Evolutionary conservation across 2,888 invertebrate species (phyloP).

Genomic region (Synanthedon formicaeformis): DNA sequence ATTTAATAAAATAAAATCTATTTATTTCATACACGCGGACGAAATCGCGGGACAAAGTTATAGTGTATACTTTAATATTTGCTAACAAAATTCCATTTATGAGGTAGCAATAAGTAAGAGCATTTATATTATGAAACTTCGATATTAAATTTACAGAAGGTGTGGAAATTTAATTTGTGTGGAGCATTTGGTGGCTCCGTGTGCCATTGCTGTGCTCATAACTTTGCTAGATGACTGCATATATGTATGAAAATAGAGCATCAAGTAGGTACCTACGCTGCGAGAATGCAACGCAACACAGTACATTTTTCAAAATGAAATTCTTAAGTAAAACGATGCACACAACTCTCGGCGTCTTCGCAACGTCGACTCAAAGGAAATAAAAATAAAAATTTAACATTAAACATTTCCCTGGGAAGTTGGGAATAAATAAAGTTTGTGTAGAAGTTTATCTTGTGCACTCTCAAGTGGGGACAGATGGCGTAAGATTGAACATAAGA

Average conservation of each 20-base stretch:
- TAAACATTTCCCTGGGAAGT: slow-evolving; percentile 46
- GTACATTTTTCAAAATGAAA: slow-evolving; percentile 31
- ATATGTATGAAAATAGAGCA: neutral
- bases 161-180: too few species aligned
- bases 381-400: slow-evolving; percentile 48
- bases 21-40: too few species aligned
- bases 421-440: slow-evolving; percentile 44
- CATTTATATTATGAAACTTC: too few species aligned
- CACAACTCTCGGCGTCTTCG: slow-evolving; percentile 5
- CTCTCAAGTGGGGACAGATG: slow-evolving; percentile 4
- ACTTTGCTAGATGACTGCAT: neutral
- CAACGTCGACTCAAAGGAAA: slow-evolving; percentile 17
- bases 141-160: too few species aligned
- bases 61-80: too few species aligned
- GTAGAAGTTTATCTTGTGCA: slow-evolving; percentile 21
- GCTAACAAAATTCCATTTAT: too few species aligned
- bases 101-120: too few species aligned
- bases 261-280: neutral
- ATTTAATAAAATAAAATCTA: too few species aligned
- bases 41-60: too few species aligned
- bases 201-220: neutral
- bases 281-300: slow-evolving; percentile 11
- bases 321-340: slow-evolving; percentile 26
- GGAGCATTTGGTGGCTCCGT: too few species aligned
- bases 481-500: slow-evolving; percentile 1